These are phyloP conservation scores for Drosophila pullipes DNA, from an alignment of 2,888 invertebrate species.

Conservation along the genomic window DNA sequence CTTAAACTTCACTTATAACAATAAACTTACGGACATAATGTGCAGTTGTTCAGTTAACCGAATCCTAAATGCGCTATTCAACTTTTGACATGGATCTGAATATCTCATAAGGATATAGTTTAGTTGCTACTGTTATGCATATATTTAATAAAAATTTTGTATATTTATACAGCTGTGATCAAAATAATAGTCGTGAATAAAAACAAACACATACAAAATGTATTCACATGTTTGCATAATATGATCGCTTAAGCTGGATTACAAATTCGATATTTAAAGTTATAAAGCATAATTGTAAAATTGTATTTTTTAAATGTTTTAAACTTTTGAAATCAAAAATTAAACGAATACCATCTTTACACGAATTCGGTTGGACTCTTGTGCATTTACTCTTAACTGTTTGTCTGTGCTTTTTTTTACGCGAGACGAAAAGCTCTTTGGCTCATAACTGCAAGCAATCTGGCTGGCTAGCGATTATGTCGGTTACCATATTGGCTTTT, in stretches of 20 bases:
- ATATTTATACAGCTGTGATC: not conserved
- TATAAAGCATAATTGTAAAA: too few relatives aligned
- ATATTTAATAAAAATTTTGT: not conserved
- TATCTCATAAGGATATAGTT: not conserved
- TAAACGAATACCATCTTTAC: not conserved
- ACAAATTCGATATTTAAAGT: not conserved
- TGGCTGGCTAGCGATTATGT: slow-evolving; percentile 59
- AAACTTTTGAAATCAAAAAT: not conserved
- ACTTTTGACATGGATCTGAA: too few relatives aligned
- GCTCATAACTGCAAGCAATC: slow-evolving; percentile 28
- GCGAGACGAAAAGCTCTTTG: slow-evolving; percentile 16
- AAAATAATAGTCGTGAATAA: not conserved
- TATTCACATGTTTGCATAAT: not conserved
- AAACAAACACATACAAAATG: not conserved
- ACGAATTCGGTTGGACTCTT: not conserved
- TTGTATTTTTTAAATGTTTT: not conserved
- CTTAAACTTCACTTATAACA: slow-evolving; percentile 38
- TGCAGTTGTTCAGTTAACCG: not conserved
- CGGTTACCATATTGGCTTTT: slow-evolving; percentile 62
- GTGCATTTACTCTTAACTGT: not conserved
- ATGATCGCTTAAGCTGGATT: not conserved
- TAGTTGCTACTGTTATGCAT: not conserved
- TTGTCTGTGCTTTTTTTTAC: not conserved
- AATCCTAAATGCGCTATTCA: slow-evolving; percentile 8
- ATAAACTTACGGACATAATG: slow-evolving; percentile 8